These are phyloP conservation scores for Cabera pusaria DNA, from an alignment of 2,888 invertebrate genomes.

Conservation along the genomic window DNA sequence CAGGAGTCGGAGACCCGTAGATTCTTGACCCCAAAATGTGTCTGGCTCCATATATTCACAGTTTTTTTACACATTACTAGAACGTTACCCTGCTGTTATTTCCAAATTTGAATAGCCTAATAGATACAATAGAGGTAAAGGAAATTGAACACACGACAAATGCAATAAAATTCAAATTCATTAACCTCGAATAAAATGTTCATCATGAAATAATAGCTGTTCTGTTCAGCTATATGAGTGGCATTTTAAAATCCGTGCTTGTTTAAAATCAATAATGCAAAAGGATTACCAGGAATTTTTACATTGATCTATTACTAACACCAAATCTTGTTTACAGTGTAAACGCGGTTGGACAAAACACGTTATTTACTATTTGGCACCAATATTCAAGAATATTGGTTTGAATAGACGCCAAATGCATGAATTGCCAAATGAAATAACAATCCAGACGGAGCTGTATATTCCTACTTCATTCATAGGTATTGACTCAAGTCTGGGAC, in stretches of 20 bases:
- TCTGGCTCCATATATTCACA: constrained; percentile 37
- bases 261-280: no score
- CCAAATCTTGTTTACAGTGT: constrained; percentile 36
- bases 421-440: constrained; percentile 70
- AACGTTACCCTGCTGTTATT: constrained; percentile 39
- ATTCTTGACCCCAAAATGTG: constrained; percentile 70
- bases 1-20: constrained; percentile 68
- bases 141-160: no score
- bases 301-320: constrained; percentile 11
- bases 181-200: no score
- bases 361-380: constrained; percentile 58
- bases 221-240: no score
- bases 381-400: constrained; percentile 50
- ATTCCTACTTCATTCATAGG: constrained; percentile 39
- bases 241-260: no score
- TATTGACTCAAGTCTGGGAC: constrained; percentile 43
- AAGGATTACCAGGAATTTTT: constrained; percentile 4
- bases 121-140: no score
- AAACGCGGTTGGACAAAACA: constrained; percentile 40
- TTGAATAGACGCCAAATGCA: constrained; percentile 75
- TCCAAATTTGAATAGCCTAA: no score
- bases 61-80: constrained; percentile 41
- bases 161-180: no score
- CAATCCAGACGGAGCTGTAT: constrained; percentile 63
- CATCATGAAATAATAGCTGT: no score